These are phyloP conservation scores for Esox niger DNA, from an alignment of 2,113 vertebrate genomes.

Conservation along the genomic window DNA sequence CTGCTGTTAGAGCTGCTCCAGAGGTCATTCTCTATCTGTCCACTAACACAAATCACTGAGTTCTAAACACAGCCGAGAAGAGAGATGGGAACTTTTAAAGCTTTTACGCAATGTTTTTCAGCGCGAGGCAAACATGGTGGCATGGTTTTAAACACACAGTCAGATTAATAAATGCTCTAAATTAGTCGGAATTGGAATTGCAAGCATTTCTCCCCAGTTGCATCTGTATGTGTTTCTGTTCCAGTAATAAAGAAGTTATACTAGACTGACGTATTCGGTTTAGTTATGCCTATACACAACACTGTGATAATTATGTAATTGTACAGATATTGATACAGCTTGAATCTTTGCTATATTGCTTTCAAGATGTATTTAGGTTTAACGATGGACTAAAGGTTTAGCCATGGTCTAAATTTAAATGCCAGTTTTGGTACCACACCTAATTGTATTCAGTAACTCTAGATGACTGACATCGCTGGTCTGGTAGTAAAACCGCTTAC, in stretches of 20 bases:
- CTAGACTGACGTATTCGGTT: no score
- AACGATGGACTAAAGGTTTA: no score
- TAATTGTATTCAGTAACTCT: not conserved
- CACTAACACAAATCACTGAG: constrained; percentile 17
- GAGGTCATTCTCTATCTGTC: constrained; percentile 17
- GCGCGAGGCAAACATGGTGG: constrained; percentile 14
- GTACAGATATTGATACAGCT: no score
- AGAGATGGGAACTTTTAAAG: constrained; percentile 21
- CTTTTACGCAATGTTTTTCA: constrained; percentile 23
- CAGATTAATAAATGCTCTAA: not conserved
- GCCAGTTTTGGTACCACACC: no score
- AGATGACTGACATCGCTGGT: not conserved
- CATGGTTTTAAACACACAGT: not conserved
- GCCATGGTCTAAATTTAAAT: no score
- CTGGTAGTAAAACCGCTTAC: constrained; percentile 18
- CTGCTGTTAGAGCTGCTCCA: constrained; percentile 26
- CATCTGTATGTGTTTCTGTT: not conserved
- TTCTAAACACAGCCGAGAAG: constrained; percentile 35
- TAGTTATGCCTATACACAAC: no score
- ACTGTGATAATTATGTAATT: no score
- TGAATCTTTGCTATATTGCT: no score
- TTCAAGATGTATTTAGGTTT: no score
- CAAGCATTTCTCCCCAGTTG: not conserved
- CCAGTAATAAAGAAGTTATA: no score
- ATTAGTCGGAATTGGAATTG: not conserved